A percentile compares a stretch with the other conserved stretches of the same genome.
phyloP scores from a whole-genome alignment of 1,140 invertebrate genomes.

The Globodera rostochiensis region DNA sequence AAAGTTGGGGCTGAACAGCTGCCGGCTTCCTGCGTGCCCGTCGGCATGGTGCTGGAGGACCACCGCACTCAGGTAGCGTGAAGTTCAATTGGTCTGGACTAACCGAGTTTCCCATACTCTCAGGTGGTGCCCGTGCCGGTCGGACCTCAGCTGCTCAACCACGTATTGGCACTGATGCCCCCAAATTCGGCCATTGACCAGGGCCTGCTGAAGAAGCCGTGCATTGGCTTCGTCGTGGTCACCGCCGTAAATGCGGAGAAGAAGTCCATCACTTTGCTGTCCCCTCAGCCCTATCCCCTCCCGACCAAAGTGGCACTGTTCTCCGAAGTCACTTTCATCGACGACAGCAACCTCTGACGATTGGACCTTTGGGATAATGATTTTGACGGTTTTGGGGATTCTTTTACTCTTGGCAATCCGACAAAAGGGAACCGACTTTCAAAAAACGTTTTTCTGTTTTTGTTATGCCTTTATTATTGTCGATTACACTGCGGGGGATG shows the following conservation, averaged over 20 bases:
- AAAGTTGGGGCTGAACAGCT: constrained; percentile 47
- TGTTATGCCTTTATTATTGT: too few species aligned
- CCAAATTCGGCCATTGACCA: constrained; percentile 36
- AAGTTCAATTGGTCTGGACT: background rate
- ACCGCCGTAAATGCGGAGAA: constrained; percentile 38
- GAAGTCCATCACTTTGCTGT: constrained; percentile 45
- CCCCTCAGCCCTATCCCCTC: constrained; percentile 45
- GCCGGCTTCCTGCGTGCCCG: constrained; percentile 50
- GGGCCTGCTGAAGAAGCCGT: constrained; percentile 34
- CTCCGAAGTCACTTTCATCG: constrained; percentile 42
- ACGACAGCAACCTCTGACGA: constrained; percentile 25
- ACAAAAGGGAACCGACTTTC: too few species aligned
- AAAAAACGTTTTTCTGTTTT: too few species aligned
- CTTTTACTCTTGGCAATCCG: background rate
- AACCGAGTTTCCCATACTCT: background rate
- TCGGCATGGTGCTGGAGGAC: constrained; percentile 50
- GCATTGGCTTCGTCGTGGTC: constrained; percentile 41
- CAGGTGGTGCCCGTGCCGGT: constrained; percentile 42
- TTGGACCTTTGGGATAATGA: background rate
- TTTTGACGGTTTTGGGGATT: background rate
- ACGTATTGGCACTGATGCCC: constrained; percentile 49
- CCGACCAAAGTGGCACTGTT: constrained; percentile 35
- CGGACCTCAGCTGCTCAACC: constrained; percentile 28
- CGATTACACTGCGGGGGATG: too few species aligned
- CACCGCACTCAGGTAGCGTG: constrained; percentile 34